These are phyloP conservation scores for Diprion similis DNA, from an alignment of 1,140 invertebrate species.

Conservation along the genomic window DNA sequence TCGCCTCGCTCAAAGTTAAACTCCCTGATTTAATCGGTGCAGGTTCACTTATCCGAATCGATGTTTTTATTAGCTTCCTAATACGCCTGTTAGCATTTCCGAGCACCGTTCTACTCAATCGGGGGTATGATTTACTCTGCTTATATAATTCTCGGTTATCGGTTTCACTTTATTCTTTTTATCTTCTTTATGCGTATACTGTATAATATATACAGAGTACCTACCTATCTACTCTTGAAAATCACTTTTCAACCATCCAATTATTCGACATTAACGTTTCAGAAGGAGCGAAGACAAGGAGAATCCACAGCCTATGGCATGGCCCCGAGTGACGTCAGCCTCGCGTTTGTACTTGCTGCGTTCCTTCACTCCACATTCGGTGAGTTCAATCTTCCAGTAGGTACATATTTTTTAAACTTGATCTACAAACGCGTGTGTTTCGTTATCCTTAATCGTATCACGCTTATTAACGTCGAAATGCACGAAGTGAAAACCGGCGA, in stretches of 20 bases:
- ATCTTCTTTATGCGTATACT: no score
- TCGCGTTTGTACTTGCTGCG: slow-evolving; percentile 35
- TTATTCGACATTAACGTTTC: neutral
- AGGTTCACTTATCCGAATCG: neutral
- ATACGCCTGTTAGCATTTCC: neutral
- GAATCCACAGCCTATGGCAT: slow-evolving; percentile 34
- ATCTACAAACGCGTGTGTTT: neutral
- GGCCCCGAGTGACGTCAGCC: slow-evolving; percentile 39
- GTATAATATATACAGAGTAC: no score
- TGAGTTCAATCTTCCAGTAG: slow-evolving; percentile 29
- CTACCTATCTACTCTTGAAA: no score
- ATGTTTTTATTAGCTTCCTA: neutral
- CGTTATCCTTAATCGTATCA: no score
- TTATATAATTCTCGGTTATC: no score
- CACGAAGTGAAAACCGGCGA: no score
- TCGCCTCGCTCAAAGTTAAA: neutral
- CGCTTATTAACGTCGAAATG: no score
- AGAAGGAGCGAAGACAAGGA: neutral
- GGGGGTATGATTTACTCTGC: no score
- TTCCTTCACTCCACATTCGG: slow-evolving; percentile 38
- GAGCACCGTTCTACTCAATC: no score
- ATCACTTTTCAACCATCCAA: neutral
- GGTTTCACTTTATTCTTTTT: no score
- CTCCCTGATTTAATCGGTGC: neutral
- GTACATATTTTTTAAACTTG: slow-evolving; percentile 18